phyloP scores from a whole-genome alignment of 2,797 vertebrate genomes.

The Sebastes baramenuke region DNA sequence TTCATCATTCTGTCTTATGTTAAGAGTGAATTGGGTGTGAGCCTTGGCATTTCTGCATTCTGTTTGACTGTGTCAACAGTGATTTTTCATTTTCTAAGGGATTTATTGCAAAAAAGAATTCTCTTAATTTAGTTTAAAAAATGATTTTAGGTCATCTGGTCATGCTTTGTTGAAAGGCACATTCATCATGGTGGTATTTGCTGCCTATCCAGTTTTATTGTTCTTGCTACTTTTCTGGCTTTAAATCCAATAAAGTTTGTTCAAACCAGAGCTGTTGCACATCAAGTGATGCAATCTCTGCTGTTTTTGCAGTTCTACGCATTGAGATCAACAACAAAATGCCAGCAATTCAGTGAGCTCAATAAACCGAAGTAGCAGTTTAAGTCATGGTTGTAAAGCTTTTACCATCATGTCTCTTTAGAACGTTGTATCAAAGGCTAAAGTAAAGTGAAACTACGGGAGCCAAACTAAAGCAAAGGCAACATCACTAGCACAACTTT shows the following conservation, averaged over 20 bases:
- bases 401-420: neutral
- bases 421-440: neutral
- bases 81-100: neutral
- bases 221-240: neutral
- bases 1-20: conserved; percentile 21
- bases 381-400: neutral
- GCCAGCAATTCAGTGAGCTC: neutral
- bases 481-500: neutral
- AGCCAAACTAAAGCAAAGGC: neutral
- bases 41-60: neutral
- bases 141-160: neutral
- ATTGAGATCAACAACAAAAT: neutral
- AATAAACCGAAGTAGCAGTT: neutral
- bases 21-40: conserved; percentile 5
- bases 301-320: neutral
- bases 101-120: neutral
- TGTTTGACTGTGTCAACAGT: neutral
- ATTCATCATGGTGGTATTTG: neutral
- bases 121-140: neutral
- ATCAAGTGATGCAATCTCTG: neutral
- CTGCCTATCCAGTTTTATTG: neutral
- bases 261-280: neutral
- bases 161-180: neutral
- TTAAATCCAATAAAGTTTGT: neutral
- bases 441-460: neutral